Base-by-base conservation (phyloP, 2,797 vertebrate species). In the Alfaro cultratus region DNA sequence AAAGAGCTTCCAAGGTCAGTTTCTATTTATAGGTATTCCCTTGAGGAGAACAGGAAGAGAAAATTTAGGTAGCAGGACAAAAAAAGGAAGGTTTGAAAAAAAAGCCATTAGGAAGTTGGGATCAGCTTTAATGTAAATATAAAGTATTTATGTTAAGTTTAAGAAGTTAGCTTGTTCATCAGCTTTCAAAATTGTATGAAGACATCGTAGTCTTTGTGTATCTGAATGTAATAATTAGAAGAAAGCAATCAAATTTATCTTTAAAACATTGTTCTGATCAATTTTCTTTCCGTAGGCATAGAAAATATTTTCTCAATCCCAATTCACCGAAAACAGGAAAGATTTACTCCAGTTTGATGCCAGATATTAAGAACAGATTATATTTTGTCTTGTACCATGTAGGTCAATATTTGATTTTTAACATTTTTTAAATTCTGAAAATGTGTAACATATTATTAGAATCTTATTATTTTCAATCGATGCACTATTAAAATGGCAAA, bases 1-100 rank as follows among this genome's bases (percentile, higher is more conserved):
- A 79, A 72, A 85, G 60, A 87, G 80, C 43, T 49, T 85, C 23
- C 90, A 93, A 92, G 92, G 92, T 91, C 90, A 91, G 7, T 49
- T 67, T 83, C 83, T 90, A 90, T 90, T 86, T 89, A 87, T 86
- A 89, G 88, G 57, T 23, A 23, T 26, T 78, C 31, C 83, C 68
- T 76, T 64, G 82, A 71, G 41, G 51, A 11, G 29, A 57, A 46
- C 34, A 49, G 43, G 18, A 73, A 47, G 3, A 55, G 78, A 29
- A 79, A 78, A 62, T 57, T 55, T 4, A 29, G 23, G 12, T 26
- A 31, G n/a, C 16, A n/a, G n/a, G 53, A 55, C 21, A 79, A 62
- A 34, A 15, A 18, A n/a, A 78, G 47, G n/a, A 80, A 47, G 41
- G 51, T 79, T 64, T 67, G 78, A 76, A 68, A 78, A 78, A 73